phyloP scores from a whole-genome alignment of 1,140 invertebrate species.

The Hylyphantes graminicola region DNA sequence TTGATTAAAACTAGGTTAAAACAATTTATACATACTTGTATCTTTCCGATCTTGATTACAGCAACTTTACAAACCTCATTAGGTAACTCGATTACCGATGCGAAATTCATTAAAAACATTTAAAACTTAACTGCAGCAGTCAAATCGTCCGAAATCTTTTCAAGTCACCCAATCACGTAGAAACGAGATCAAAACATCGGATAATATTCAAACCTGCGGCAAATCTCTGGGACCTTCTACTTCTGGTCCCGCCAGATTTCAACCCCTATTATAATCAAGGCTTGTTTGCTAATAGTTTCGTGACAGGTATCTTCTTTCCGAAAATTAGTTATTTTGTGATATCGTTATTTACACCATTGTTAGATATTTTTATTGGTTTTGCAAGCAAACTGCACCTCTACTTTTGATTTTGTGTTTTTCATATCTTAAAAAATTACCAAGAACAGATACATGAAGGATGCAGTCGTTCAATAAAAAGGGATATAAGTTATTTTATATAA shows the following conservation, averaged over 20 bases:
- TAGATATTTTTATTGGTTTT: no score
- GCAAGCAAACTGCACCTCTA: no score
- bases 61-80: background rate
- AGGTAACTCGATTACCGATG: background rate
- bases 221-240: conserved; percentile 16
- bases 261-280: conserved; percentile 34
- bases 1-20: background rate
- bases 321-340: no score
- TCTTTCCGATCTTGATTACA: background rate
- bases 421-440: no score
- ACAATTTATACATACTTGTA: background rate
- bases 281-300: conserved; percentile 3
- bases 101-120: conserved; percentile 47
- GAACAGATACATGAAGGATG: no score
- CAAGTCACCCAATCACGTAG: conserved; percentile 4
- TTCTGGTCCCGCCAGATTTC: conserved; percentile 26
- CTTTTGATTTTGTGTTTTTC: no score
- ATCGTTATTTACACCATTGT: no score
- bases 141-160: conserved; percentile 28
- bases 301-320: no score
- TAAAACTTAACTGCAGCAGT: conserved; percentile 14
- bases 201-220: conserved; percentile 11
- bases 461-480: no score
- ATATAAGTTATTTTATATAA: no score
- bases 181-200: conserved; percentile 47